Base-by-base conservation (phyloP, 2,797 vertebrate genomes). In the Falco novaeseelandiae region DNA sequence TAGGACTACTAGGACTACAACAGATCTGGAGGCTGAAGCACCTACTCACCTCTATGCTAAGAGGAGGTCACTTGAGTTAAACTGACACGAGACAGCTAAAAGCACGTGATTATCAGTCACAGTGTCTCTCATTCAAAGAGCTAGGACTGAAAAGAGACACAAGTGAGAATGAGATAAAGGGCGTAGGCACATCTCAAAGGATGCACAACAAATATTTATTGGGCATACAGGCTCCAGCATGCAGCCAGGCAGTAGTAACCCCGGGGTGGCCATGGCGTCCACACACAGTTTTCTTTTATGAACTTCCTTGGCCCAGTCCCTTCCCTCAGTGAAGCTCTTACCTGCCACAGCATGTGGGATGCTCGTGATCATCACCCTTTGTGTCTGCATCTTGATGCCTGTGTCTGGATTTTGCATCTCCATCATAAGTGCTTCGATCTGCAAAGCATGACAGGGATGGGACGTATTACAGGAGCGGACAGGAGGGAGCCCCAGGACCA, bases 341-440 rank as follows among this genome's bases (percentile, higher is more conserved):
- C 99, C 99, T 91, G 98, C 98, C 85, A 99, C 98, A 36, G 99
- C 99, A 1, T 99, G 99, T 6, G 99, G 99, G 96, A 99, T 99
- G 16, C 92, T 99, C 20, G 99, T 98, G 83, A 99, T 98, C 83
- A 98, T 98, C 96, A 99, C 98, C 38, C 98, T 98, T 98, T 99
- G 99, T 1, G 97, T 98, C 95, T 99, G 99, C 0, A 97, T 99
- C 96, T 98, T 99, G 48, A 99, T 97, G 62, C 99, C 99, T 0
- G 97, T 98, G 44, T 98, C 98, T 10, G 98, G 98, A 92, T 98
- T 99, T 98, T 99, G 99, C 99, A 99, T 99, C 98, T 99, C 99
- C 98, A 99, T 97, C 96, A 99, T 95, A 9, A 99, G 97, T 0
- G 97, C 96, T 95, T 99, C 99, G 0, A 99, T 98, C 99, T 99